phyloP scores from a whole-genome alignment of 1,140 invertebrate genomes.

The Lepeophtheirus salmonis region DNA sequence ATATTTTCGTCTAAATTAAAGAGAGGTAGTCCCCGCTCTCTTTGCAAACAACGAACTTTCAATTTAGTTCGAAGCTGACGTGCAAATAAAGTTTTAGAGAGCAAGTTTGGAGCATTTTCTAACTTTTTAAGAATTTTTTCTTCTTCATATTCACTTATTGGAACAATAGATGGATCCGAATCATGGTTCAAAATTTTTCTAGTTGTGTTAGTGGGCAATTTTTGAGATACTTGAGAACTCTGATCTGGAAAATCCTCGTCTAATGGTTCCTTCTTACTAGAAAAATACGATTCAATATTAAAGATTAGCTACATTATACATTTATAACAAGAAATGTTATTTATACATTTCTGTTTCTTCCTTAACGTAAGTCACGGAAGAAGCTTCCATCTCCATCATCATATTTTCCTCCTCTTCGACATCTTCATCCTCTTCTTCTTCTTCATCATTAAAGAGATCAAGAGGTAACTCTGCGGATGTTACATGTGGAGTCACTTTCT shows the following conservation, averaged over 20 bases:
- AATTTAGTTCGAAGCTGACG: neutral
- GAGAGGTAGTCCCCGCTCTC: neutral
- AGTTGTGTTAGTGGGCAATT: too few relatives aligned
- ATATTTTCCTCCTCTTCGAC: neutral
- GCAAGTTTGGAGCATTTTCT: neutral
- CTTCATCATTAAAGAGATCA: neutral
- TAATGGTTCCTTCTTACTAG: too few relatives aligned
- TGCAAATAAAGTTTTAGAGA: neutral
- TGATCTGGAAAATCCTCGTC: too few relatives aligned
- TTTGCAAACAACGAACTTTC: neutral
- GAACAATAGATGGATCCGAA: neutral
- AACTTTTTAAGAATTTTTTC: neutral
- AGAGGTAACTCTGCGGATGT: neutral
- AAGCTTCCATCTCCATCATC: too few relatives aligned
- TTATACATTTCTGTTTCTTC: too few relatives aligned
- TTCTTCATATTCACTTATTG: neutral
- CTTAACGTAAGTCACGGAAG: too few relatives aligned
- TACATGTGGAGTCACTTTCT: neutral
- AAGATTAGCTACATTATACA: too few relatives aligned
- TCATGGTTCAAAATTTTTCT: too few relatives aligned
- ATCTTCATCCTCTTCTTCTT: neutral
- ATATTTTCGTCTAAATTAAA: neutral
- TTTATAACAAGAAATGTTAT: too few relatives aligned
- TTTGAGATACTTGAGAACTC: too few relatives aligned
- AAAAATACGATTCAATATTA: too few relatives aligned